Conservation (phyloP, 2,888 invertebrate species). For the Hipparchia semele region DNA sequence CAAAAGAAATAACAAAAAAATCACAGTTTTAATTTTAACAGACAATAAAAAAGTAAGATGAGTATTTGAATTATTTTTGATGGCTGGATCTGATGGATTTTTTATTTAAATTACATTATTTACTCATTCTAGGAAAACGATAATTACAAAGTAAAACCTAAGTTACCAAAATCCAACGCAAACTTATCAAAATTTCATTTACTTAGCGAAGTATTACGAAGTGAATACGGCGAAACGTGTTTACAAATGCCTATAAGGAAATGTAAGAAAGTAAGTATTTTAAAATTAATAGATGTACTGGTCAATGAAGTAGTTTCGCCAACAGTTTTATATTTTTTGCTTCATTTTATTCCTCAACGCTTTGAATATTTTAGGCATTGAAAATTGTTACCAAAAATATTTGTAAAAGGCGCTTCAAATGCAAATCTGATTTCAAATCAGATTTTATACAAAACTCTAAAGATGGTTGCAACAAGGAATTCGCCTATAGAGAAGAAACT, state of each 20-base stretch:
- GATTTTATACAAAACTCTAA: slow-evolving; percentile 45
- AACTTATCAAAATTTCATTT: not conserved
- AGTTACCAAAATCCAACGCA: not conserved
- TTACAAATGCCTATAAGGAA: slow-evolving; percentile 58
- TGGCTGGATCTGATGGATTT: not conserved
- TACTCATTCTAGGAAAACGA: slow-evolving; percentile 4
- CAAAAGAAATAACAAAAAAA: slow-evolving; percentile 11
- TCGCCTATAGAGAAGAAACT: slow-evolving; percentile 21
- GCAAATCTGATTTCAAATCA: slow-evolving; percentile 45
- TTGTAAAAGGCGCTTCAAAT: slow-evolving; percentile 41
- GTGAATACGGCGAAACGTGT: slow-evolving; percentile 63
- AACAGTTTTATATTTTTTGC: too few species aligned
- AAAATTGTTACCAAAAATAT: slow-evolving; percentile 38
- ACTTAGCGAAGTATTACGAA: slow-evolving; percentile 46
- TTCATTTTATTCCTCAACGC: too few species aligned
- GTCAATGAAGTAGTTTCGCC: too few species aligned
- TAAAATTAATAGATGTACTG: not conserved
- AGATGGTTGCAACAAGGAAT: slow-evolving; percentile 47
- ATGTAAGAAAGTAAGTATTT: slow-evolving; percentile 51
- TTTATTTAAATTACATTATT: not conserved
- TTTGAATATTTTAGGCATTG: slow-evolving; percentile 36
- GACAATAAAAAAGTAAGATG: slow-evolving; percentile 22
- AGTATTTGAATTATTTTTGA: not conserved
- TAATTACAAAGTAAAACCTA: not conserved
- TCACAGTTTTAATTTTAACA: slow-evolving; percentile 20